Conservation (phyloP, 2,113 vertebrate genomes). For the Pholis gunnellus region DNA sequence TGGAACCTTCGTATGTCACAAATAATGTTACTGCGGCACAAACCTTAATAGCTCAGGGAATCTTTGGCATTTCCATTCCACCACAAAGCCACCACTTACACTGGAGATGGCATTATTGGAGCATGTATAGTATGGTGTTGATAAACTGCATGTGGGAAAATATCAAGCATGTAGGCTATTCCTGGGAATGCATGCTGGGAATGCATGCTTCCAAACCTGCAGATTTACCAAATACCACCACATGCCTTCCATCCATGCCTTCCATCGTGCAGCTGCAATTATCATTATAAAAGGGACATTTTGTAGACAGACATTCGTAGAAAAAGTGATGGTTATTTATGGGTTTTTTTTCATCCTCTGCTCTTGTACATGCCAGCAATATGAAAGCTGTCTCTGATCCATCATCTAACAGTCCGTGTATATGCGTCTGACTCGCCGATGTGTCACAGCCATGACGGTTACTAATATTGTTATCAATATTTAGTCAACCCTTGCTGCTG, state of each 20-base stretch:
- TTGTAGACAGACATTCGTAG: not conserved
- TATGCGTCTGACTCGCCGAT: slow-evolving; percentile 19
- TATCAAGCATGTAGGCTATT: not conserved
- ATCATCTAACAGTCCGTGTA: slow-evolving; percentile 24
- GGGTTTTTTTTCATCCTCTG: not conserved
- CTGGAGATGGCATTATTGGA: slow-evolving; percentile 19
- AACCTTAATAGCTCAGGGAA: slow-evolving; percentile 18
- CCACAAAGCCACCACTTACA: not conserved
- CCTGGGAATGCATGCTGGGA: not conserved
- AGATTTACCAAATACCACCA: slow-evolving; percentile 6
- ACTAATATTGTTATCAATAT: slow-evolving; percentile 24
- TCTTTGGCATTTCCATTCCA: slow-evolving; percentile 12
- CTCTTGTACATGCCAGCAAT: slow-evolving; percentile 6
- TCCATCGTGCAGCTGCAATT: slow-evolving; percentile 1
- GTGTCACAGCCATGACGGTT: slow-evolving; percentile 17
- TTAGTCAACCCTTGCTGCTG: slow-evolving; percentile 8
- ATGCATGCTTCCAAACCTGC: not conserved
- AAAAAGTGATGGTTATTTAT: not conserved
- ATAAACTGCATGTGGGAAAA: not conserved
- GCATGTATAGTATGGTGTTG: not conserved
- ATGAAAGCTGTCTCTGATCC: slow-evolving; percentile 27
- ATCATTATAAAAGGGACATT: not conserved
- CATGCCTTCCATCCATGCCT: not conserved
- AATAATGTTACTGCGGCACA: slow-evolving; percentile 14
- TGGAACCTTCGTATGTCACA: slow-evolving; percentile 11